Base-by-base conservation (phyloP, 92 coral and sea anemone species). In the Zoanthus sansibaricus region DNA sequence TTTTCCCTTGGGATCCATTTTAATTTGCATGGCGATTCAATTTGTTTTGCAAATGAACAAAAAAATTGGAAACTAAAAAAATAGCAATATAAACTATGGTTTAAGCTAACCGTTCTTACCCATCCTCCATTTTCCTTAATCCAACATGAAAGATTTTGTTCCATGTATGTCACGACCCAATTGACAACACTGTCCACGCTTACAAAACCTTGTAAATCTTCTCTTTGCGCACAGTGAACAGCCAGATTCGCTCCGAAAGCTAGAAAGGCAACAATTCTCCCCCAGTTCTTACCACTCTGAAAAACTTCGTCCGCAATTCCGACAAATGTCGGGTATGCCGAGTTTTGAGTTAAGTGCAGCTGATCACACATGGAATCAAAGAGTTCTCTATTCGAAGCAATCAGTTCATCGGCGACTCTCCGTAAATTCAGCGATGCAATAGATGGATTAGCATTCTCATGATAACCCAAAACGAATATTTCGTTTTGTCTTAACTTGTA, bases 281-380 rank as follows among this genome's bases (percentile, higher is more conserved):
- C 99, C 99, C 99, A 97, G 82, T 97, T 97, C 87, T 92, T 94
- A 12, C 99, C 99, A 59, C 92, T 93, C 82, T 93, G 98, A 82
- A 97, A 97, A 66, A 97, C 92, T 75, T 97, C 98, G 74, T 97
- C 98, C 6, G 99, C 96, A 59, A 97, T 97, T 71, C 99, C 99
- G 37, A 95, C 93, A 86, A 97, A 97, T 7, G 96, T 97, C 12
- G 94, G 89, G 61, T 97, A 94, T 0, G 98, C 94, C 30, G 96
- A 85, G 70, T 92, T 91, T 14, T 91, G 91, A 21, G 98, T 97
- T 8, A 97, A 91, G 46, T 95, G 98, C 74, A 97, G 95, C 67
- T 95, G 99, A 76, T 97, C 99, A 62, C 99, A 96, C 94, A 97
- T 93, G 82, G 96, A 92, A 69, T 93, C 93, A 83, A 97, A 97